Evolutionary conservation across 2,888 invertebrate species (phyloP).

Genomic region (Yponomeuta evonymella): DNA sequence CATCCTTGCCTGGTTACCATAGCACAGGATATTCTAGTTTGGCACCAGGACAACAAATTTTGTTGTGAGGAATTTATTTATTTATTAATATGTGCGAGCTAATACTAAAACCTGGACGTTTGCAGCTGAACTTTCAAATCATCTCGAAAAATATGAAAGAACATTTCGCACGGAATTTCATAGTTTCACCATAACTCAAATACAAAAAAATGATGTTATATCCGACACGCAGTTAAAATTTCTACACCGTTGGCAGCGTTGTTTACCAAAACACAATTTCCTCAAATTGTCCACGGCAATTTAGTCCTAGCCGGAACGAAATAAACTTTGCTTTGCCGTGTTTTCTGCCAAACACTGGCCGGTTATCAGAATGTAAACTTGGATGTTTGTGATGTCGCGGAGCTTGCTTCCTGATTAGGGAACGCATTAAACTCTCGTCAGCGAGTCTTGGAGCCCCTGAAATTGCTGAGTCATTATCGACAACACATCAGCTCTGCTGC

Average conservation of each 20-base stretch:
- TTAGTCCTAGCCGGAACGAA: background rate
- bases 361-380: background rate
- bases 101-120: too few species aligned
- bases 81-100: too few species aligned
- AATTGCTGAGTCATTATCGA: background rate
- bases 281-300: background rate
- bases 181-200: background rate
- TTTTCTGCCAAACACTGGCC: background rate
- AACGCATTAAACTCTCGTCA: constrained; percentile 3
- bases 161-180: too few species aligned
- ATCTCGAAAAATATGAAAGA: too few species aligned
- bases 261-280: background rate
- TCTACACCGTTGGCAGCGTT: background rate
- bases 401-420: background rate
- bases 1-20: too few species aligned
- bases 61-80: too few species aligned
- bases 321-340: background rate
- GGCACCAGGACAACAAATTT: too few species aligned
- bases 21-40: too few species aligned
- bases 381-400: background rate
- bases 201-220: background rate
- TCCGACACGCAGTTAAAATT: background rate
- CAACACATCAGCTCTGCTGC: background rate
- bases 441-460: background rate
- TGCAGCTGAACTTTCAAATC: too few species aligned